These are phyloP conservation scores for Drosophila subobscura DNA, from an alignment of 1,140 invertebrate species.

Conservation along the genomic window DNA sequence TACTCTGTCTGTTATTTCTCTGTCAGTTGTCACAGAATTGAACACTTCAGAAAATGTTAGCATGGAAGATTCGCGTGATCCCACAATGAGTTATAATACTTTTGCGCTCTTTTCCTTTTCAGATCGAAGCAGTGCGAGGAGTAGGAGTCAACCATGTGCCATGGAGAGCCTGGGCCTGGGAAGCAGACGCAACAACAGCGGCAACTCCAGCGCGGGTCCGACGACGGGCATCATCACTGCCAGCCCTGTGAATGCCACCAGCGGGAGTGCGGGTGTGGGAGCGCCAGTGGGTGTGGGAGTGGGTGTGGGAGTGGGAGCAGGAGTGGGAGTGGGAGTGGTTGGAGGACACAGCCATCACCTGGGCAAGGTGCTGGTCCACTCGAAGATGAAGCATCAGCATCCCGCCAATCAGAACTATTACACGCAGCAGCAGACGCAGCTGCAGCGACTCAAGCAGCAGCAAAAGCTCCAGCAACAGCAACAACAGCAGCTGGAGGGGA, in stretches of 20 bases:
- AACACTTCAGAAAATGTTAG: too few relatives aligned
- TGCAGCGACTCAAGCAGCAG: conserved; percentile 69
- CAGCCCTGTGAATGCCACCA: conserved; percentile 8
- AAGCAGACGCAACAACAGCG: conserved; percentile 71
- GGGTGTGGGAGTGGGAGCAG: conserved; percentile 6
- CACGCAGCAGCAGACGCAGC: conserved; percentile 75
- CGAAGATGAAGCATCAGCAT: conserved; percentile 52
- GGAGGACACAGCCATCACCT: conserved; percentile 16
- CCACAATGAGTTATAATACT: not conserved
- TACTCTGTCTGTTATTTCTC: too few relatives aligned
- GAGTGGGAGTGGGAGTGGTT: conserved; percentile 10
- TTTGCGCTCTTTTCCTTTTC: not conserved
- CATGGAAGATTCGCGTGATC: not conserved
- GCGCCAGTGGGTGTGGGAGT: conserved; percentile 10
- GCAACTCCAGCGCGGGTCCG: conserved; percentile 23
- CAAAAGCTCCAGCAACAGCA: conserved; percentile 51
- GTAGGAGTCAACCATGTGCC: conserved; percentile 70
- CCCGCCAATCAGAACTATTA: conserved; percentile 78
- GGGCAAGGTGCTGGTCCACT: conserved; percentile 49
- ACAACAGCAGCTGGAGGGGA: conserved; percentile 37
- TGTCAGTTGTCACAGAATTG: conserved; percentile 1
- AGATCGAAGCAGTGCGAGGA: conserved; percentile 6
- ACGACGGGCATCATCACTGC: conserved; percentile 22
- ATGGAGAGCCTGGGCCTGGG: conserved; percentile 81
- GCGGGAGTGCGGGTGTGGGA: conserved; percentile 10